Evolutionary conservation across 2,888 invertebrate species (phyloP).

Genomic region (Pseudeuparius sepicola): DNA sequence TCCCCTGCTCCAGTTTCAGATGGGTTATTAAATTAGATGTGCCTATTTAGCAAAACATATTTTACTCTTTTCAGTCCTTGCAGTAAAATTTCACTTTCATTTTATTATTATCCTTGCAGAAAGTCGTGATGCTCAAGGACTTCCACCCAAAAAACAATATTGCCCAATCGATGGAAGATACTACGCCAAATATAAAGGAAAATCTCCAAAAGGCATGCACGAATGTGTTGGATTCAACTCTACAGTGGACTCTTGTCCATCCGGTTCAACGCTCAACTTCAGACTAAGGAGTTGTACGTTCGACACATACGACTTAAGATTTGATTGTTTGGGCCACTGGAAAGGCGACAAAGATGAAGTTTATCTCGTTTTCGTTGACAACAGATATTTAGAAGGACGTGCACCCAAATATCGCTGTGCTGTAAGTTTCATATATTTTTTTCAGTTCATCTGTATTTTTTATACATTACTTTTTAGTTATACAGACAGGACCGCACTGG

Average conservation of each 20-base stretch:
- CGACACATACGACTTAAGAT: slow-evolving; percentile 38
- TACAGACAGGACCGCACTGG: slow-evolving; percentile 37
- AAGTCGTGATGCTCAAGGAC: too few relatives aligned
- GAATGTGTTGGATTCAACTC: slow-evolving; percentile 48
- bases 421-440: slow-evolving; percentile 34
- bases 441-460: not conserved
- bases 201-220: slow-evolving; percentile 33
- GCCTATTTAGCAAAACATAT: too few relatives aligned
- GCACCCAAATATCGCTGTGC: slow-evolving; percentile 51
- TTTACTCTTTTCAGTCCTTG: too few relatives aligned
- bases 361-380: slow-evolving; percentile 48
- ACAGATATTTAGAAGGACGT: slow-evolving; percentile 36
- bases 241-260: slow-evolving; percentile 50
- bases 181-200: slow-evolving; percentile 46
- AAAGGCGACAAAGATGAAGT: slow-evolving; percentile 44
- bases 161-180: slow-evolving; percentile 55
- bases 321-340: slow-evolving; percentile 57
- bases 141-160: slow-evolving; percentile 49
- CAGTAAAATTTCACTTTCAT: too few relatives aligned
- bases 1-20: too few relatives aligned
- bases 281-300: slow-evolving; percentile 36
- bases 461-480: slow-evolving; percentile 19
- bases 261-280: slow-evolving; percentile 48
- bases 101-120: too few relatives aligned
- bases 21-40: too few relatives aligned